Percentiles rank a stretch among this genome's conserved stretches.
Conservation (phyloP, 2,113 vertebrate species). For the Gallinago paraguaiae region DNA sequence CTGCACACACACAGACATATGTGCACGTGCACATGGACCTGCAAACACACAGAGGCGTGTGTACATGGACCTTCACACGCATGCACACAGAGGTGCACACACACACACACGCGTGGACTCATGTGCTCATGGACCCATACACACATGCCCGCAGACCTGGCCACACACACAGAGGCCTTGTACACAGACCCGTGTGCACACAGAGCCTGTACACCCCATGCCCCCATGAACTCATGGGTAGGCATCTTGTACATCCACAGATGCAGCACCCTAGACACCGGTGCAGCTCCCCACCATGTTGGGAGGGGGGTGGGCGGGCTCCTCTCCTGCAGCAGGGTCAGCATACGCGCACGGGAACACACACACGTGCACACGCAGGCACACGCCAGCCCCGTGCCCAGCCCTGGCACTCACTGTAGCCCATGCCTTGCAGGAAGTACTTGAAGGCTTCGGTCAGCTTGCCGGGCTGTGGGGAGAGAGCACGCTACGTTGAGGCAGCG, state of each 20-base stretch:
- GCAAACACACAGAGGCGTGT: neutral
- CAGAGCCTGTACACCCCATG: neutral
- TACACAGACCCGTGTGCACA: rapidly evolving
- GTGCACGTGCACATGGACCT: too few relatives aligned
- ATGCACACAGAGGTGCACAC: rapidly evolving
- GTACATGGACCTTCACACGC: neutral
- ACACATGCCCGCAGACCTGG: too few relatives aligned
- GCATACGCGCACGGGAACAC: neutral
- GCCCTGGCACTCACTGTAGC: constrained; percentile 90
- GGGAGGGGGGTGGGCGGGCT: neutral
- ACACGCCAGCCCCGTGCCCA: rapidly evolving
- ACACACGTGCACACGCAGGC: rapidly evolving
- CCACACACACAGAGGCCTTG: neutral
- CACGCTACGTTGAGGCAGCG: neutral
- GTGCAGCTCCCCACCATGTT: rapidly evolving
- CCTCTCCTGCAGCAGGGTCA: neutral
- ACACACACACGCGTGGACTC: neutral
- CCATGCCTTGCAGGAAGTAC: constrained; percentile 99
- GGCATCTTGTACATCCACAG: neutral
- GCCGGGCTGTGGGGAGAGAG: constrained; percentile 81
- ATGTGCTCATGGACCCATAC: neutral
- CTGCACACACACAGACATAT: neutral
- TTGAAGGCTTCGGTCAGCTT: constrained; percentile 98
- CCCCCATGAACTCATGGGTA: rapidly evolving
- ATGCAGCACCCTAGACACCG: rapidly evolving